These are phyloP conservation scores for Danio tinwini DNA, from an alignment of 2,797 vertebrate species.

Conservation along the genomic window DNA sequence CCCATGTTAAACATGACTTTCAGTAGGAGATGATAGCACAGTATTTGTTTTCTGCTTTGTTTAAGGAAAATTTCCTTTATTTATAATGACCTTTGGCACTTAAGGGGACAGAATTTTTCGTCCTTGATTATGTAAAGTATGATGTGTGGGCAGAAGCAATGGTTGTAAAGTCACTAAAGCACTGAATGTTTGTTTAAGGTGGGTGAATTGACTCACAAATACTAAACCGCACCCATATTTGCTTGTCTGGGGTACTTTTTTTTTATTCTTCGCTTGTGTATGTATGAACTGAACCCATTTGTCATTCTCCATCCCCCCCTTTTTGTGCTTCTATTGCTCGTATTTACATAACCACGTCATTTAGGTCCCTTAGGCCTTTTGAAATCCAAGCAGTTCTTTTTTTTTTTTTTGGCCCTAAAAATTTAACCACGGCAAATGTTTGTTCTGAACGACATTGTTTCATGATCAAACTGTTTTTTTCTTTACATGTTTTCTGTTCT, in stretches of 20 bases:
- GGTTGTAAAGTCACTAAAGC: slow-evolving; percentile 63
- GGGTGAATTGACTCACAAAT: slow-evolving; percentile 77
- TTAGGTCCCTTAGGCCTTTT: slow-evolving; percentile 49
- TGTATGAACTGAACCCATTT: slow-evolving; percentile 60
- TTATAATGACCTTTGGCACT: not conserved
- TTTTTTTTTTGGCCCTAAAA: slow-evolving; percentile 8
- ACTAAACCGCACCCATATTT: slow-evolving; percentile 80
- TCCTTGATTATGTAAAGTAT: slow-evolving; percentile 57
- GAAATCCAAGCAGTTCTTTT: slow-evolving; percentile 27
- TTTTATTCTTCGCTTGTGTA: slow-evolving; percentile 64
- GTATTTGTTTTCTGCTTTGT: not conserved
- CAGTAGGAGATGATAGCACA: not conserved
- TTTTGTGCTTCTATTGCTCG: slow-evolving; percentile 50
- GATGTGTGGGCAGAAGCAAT: slow-evolving; percentile 65
- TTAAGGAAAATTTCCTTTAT: not conserved
- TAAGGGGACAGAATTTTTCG: not conserved
- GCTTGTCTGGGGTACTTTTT: slow-evolving; percentile 61
- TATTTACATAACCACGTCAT: slow-evolving; percentile 53
- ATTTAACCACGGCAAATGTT: slow-evolving; percentile 22
- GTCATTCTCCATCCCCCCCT: slow-evolving; percentile 35
- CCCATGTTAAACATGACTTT: slow-evolving; percentile 9
- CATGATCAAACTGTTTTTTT: not conserved
- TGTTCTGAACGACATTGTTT: slow-evolving; percentile 14
- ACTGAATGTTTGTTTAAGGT: slow-evolving; percentile 79
- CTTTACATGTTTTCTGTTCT: not conserved